Conservation (phyloP, 2,797 vertebrate genomes). For the Prionace glauca region DNA sequence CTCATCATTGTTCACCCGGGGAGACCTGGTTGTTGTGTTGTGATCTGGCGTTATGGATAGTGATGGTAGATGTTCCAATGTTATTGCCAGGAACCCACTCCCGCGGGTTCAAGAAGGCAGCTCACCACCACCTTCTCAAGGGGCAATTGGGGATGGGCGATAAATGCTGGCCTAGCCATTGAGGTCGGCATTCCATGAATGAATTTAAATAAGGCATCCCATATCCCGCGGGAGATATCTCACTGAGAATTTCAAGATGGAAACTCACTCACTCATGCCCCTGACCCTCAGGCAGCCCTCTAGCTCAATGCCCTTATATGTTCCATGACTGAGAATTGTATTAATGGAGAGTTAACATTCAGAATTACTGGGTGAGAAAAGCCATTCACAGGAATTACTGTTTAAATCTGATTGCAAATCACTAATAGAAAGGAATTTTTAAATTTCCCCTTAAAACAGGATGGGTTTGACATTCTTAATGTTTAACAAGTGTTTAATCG, state of each 20-base stretch:
- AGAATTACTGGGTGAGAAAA: background rate
- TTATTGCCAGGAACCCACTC: too few species aligned
- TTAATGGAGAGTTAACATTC: background rate
- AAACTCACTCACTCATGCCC: background rate
- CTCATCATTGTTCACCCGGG: too few species aligned
- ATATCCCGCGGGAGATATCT: background rate
- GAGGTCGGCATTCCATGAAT: too few species aligned
- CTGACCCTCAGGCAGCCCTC: too few species aligned
- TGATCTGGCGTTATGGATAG: too few species aligned
- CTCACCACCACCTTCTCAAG: too few species aligned
- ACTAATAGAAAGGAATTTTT: background rate
- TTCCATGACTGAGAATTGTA: background rate
- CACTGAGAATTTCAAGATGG: background rate
- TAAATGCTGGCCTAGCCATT: too few species aligned
- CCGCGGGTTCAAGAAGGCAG: too few species aligned
- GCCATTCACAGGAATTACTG: background rate
- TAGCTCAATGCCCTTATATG: background rate
- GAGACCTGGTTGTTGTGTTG: too few species aligned
- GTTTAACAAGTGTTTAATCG: conserved; percentile 20
- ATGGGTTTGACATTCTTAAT: background rate
- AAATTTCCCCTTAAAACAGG: background rate
- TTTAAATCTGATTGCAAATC: background rate
- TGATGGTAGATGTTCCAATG: too few species aligned
- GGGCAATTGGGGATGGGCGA: too few species aligned
- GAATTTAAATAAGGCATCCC: too few species aligned